Conservation (phyloP, 1,140 invertebrate genomes). For the Anastrepha ludens region DNA sequence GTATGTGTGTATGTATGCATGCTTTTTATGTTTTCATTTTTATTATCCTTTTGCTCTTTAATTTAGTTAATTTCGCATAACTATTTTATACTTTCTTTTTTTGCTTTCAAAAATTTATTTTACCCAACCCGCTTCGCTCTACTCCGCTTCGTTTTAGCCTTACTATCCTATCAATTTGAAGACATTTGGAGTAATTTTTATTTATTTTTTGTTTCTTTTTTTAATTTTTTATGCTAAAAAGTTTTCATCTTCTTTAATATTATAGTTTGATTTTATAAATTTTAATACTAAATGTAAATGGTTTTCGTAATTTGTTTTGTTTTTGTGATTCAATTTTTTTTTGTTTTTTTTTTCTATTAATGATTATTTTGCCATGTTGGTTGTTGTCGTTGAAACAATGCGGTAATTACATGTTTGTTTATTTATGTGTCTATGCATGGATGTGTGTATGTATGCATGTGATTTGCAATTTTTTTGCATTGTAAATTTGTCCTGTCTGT, state of each 20-base stretch:
- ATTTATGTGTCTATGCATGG: background rate
- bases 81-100: background rate
- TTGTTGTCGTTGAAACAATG: conserved; percentile 40
- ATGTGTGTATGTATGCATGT: background rate
- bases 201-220: conserved; percentile 43
- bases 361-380: background rate
- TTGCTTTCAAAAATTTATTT: background rate
- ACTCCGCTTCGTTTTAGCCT: conserved; percentile 61
- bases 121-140: conserved; percentile 60
- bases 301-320: conserved; percentile 50
- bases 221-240: conserved; percentile 52
- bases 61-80: conserved; percentile 35
- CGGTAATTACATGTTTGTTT: background rate
- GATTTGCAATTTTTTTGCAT: background rate
- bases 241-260: conserved; percentile 26
- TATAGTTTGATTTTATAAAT: conserved; percentile 31
- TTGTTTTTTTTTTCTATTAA: conserved; percentile 7
- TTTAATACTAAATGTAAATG: conserved; percentile 45
- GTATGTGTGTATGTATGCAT: conserved; percentile 54
- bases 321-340: conserved; percentile 46
- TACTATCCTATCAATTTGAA: conserved; percentile 29
- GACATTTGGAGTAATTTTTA: conserved; percentile 52
- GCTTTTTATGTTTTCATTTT: conserved; percentile 56
- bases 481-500: conserved; percentile 10
- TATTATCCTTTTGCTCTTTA: conserved; percentile 27